phyloP scores from a whole-genome alignment of 2,113 vertebrate species.

The Eolophus roseicapilla region DNA sequence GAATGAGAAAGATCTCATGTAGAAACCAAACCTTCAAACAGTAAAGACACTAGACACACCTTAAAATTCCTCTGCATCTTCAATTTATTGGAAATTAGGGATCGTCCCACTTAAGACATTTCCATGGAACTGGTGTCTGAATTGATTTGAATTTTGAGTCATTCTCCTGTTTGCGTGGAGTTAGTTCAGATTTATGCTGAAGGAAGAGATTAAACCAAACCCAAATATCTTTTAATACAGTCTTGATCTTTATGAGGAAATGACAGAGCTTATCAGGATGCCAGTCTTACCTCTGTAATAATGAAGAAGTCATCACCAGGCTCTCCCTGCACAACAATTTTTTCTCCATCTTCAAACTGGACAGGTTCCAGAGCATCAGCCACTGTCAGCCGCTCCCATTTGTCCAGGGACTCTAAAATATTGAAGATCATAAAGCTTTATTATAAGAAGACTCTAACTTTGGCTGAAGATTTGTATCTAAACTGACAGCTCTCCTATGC shows the following conservation, averaged over 20 bases:
- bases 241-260: slow-evolving; percentile 23
- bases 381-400: slow-evolving; percentile 96
- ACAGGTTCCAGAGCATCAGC: slow-evolving; percentile 93
- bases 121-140: neutral
- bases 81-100: neutral
- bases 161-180: neutral
- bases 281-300: slow-evolving; percentile 89
- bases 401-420: slow-evolving; percentile 90
- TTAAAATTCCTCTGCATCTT: neutral
- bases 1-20: neutral
- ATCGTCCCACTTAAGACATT: neutral
- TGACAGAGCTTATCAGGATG: neutral
- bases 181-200: neutral
- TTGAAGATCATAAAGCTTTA: slow-evolving; percentile 16
- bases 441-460: slow-evolving; percentile 31
- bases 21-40: neutral
- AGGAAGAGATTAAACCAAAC: neutral
- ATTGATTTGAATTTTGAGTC: neutral
- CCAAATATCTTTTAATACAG: neutral
- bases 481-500: slow-evolving; percentile 26
- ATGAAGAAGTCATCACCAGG: slow-evolving; percentile 97
- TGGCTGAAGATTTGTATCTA: neutral
- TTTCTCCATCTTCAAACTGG: slow-evolving; percentile 96
- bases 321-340: slow-evolving; percentile 95
- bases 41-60: neutral